Conservation (phyloP, 2,797 vertebrate species). For the Coreius guichenoti region DNA sequence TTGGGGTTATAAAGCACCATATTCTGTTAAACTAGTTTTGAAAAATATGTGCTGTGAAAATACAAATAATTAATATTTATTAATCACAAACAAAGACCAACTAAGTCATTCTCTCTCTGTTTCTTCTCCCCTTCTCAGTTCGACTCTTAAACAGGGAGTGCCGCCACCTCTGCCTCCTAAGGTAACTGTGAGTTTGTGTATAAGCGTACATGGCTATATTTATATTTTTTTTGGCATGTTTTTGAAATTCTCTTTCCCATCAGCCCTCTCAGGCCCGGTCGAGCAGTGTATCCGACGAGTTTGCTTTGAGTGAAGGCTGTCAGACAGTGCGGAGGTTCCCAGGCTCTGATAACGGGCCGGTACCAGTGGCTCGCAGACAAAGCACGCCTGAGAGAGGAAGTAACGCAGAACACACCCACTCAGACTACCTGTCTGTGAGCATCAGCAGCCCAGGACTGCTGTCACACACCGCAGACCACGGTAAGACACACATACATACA, state of each 20-base stretch:
- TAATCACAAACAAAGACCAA: neutral
- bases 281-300: constrained; percentile 86
- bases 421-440: constrained; percentile 83
- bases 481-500: constrained; percentile 52
- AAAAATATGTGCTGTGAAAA: constrained; percentile 11
- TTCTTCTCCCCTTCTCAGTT: constrained; percentile 75
- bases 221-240: neutral
- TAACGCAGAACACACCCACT: constrained; percentile 69
- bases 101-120: constrained; percentile 9
- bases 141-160: constrained; percentile 86
- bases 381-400: constrained; percentile 86
- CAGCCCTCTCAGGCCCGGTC: constrained; percentile 81
- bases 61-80: neutral
- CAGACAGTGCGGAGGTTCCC: constrained; percentile 89
- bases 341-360: constrained; percentile 80
- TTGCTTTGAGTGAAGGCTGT: constrained; percentile 82
- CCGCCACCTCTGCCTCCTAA: constrained; percentile 95
- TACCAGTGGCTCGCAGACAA: constrained; percentile 81
- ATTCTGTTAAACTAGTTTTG: neutral
- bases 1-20: neutral
- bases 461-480: constrained; percentile 71
- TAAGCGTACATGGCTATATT: neutral
- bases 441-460: constrained; percentile 86
- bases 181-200: constrained; percentile 73
- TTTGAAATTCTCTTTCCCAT: neutral